Percentiles rank a stretch among this genome's conserved stretches.
Conservation (phyloP, 2,797 vertebrate species). For the Orestias chungarensis region DNA sequence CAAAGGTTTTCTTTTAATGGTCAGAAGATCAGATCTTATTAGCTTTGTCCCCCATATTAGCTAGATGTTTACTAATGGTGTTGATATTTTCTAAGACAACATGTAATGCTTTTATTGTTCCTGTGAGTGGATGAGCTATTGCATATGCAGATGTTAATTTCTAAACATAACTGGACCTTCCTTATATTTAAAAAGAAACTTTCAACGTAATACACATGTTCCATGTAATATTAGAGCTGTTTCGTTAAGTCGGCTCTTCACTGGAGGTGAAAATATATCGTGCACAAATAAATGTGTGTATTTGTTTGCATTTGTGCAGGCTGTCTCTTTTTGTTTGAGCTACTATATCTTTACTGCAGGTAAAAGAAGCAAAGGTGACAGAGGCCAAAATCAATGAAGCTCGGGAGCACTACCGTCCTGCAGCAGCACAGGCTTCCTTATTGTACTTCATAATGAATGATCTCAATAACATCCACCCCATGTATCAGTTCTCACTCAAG, state of each 20-base stretch:
- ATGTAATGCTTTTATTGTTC: conserved; percentile 8
- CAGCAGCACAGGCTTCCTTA: conserved; percentile 87
- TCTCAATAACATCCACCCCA: conserved; percentile 93
- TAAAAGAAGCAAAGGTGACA: conserved; percentile 90
- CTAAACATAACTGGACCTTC: conserved; percentile 37
- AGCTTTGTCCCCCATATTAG: conserved; percentile 4
- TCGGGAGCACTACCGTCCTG: conserved; percentile 90
- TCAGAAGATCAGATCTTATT: conserved; percentile 15
- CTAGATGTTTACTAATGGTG: conserved; percentile 1
- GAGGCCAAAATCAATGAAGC: conserved; percentile 92
- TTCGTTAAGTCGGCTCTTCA: conserved; percentile 39
- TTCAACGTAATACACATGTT: conserved; percentile 31
- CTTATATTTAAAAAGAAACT: conserved; percentile 12
- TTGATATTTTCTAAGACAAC: background rate
- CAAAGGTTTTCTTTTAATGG: background rate
- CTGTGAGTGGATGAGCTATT: conserved; percentile 14
- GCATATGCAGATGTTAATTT: conserved; percentile 52
- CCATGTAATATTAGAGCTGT: conserved; percentile 39
- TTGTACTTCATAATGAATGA: conserved; percentile 95
- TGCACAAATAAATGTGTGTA: conserved; percentile 6
- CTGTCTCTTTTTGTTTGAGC: conserved; percentile 25
- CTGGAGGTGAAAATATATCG: conserved; percentile 44
- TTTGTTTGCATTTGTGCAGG: conserved; percentile 11
- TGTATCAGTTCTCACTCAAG: conserved; percentile 99
- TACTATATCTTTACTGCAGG: conserved; percentile 75